phyloP scores from a whole-genome alignment of 2,888 invertebrate genomes.

The Drosophila peninsularis region DNA sequence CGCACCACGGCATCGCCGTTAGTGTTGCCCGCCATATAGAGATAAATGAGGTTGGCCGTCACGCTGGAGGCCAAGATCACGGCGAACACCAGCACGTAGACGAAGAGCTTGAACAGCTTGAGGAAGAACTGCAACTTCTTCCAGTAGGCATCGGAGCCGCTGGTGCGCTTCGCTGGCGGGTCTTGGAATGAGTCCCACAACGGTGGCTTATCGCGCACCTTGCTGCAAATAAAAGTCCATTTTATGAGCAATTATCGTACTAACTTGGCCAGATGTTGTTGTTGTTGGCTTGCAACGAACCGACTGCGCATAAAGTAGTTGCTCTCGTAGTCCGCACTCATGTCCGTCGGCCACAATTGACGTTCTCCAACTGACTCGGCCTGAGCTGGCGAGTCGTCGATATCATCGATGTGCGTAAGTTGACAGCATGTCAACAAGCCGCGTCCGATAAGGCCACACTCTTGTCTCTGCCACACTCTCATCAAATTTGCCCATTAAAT shows the following conservation, averaged over 20 bases:
- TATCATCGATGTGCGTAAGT: slow-evolving; percentile 62
- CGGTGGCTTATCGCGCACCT: slow-evolving; percentile 82
- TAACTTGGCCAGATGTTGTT: too few relatives aligned
- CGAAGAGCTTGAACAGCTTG: slow-evolving; percentile 88
- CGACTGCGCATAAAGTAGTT: slow-evolving; percentile 61
- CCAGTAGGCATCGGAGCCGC: slow-evolving; percentile 88
- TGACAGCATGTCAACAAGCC: slow-evolving; percentile 68
- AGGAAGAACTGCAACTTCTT: slow-evolving; percentile 88
- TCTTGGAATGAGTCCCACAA: slow-evolving; percentile 93
- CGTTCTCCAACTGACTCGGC: slow-evolving; percentile 53
- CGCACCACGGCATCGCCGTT: slow-evolving; percentile 86
- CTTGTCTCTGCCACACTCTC: slow-evolving; percentile 8
- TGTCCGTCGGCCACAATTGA: slow-evolving; percentile 42
- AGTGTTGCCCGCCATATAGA: slow-evolving; percentile 87
- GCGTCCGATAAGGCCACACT: slow-evolving; percentile 40
- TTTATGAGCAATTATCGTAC: background rate
- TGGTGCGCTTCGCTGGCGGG: slow-evolving; percentile 88
- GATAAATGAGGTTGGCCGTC: slow-evolving; percentile 89
- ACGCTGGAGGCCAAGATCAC: slow-evolving; percentile 89
- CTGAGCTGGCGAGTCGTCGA: slow-evolving; percentile 29
- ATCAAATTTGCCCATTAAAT: slow-evolving; percentile 10
- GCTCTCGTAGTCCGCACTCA: slow-evolving; percentile 71
- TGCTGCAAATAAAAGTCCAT: slow-evolving; percentile 43
- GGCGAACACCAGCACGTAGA: slow-evolving; percentile 89
- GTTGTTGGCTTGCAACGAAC: slow-evolving; percentile 34